These are phyloP conservation scores for Cataglyphis rosenhaueri DNA, from an alignment of 2,888 invertebrate species.

Conservation along the genomic window DNA sequence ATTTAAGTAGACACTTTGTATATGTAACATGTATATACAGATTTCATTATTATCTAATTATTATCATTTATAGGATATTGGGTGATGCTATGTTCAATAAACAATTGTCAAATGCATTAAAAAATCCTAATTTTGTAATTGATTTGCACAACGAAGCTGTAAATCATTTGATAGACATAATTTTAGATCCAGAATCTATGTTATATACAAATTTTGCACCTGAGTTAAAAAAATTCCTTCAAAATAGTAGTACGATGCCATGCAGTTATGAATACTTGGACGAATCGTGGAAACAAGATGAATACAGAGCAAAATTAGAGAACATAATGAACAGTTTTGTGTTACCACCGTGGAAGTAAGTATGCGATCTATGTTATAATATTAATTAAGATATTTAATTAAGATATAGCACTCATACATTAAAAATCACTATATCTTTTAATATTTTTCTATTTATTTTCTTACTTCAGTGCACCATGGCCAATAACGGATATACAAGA, in stretches of 20 bases:
- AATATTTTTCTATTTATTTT: conserved; percentile 2
- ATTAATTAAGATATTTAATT: conserved; percentile 10
- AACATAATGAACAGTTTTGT: conserved; percentile 87
- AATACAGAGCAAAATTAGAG: conserved; percentile 86
- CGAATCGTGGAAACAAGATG: conserved; percentile 87
- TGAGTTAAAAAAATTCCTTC: conserved; percentile 87
- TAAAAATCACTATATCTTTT: neutral
- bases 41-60: neutral
- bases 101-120: conserved; percentile 83
- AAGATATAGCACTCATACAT: neutral
- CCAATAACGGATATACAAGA: conserved; percentile 76
- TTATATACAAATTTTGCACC: conserved; percentile 89
- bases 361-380: conserved; percentile 2
- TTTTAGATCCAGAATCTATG: conserved; percentile 88
- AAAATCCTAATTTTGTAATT: conserved; percentile 88
- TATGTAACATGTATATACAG: neutral
- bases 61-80: conserved; percentile 76
- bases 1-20: no score
- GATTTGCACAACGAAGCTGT: conserved; percentile 90
- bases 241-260: conserved; percentile 87
- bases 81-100: conserved; percentile 77
- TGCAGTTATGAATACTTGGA: conserved; percentile 90
- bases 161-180: conserved; percentile 87
- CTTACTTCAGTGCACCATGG: conserved; percentile 78
- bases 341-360: conserved; percentile 86